Evolutionary conservation across 2,797 vertebrate genomes (phyloP).

Genomic region (Vespertilio murinus): DNA sequence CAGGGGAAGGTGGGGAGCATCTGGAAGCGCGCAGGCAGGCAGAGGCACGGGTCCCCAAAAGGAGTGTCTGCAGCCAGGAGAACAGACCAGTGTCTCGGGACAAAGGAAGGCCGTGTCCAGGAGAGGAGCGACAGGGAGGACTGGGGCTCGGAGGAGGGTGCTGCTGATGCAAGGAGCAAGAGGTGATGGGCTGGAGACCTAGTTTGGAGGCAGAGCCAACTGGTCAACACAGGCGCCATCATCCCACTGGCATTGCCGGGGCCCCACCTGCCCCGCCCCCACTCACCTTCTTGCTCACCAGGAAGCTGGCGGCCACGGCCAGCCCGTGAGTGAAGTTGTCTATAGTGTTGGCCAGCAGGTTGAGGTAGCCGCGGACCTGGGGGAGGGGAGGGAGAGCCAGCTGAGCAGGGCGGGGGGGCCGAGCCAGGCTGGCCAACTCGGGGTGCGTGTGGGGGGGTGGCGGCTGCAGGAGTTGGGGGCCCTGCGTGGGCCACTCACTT

Average conservation of each 20-base stretch:
- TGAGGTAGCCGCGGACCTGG: slow-evolving; percentile 97
- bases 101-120: background rate
- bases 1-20: background rate
- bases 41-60: background rate
- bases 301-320: slow-evolving; percentile 96
- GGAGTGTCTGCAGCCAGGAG: background rate
- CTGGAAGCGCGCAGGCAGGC: background rate
- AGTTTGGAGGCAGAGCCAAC: background rate
- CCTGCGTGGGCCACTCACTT: slow-evolving; percentile 72
- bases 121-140: background rate
- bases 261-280: background rate
- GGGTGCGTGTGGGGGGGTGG: background rate
- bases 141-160: background rate
- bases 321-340: slow-evolving; percentile 99
- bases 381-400: slow-evolving; percentile 54
- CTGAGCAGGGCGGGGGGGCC: background rate
- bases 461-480: slow-evolving; percentile 8
- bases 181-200: no score
- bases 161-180: background rate
- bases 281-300: slow-evolving; percentile 97
- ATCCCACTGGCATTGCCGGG: background rate
- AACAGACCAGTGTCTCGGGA: background rate
- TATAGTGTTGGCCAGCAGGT: slow-evolving; percentile 97
- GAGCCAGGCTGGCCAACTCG: background rate
- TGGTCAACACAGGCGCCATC: background rate